Evolutionary conservation across 2,113 vertebrate genomes (phyloP), one percentile per base, ranked within the genome.

Genomic region (Scomber scombrus): DNA sequence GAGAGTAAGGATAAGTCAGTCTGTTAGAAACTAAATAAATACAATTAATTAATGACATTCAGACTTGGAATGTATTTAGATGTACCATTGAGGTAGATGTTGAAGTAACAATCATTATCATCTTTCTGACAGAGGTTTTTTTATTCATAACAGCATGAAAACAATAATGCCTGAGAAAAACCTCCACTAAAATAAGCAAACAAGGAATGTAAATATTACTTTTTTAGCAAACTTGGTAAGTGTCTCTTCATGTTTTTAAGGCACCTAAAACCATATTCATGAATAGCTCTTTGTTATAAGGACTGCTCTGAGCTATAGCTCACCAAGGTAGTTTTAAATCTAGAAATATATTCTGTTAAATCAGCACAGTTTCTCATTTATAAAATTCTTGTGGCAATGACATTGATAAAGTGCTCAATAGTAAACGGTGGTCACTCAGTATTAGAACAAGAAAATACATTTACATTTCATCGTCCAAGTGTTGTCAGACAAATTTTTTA

Each of bases 351-450:
- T 14, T 51, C 23, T 31, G 58, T 77, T 23, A 64, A 75, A 63
- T 75, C 64, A 58, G 58, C 45, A 47, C 19, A 5, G 57, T 34
- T 34, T 70, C 50, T 75, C 51, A 40, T 60, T 73, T 56, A 49
- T 62, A 73, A 60, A 69, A 63, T 60, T 56, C 60, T 56, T 61
- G 31, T 21, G 57, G 54, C 51, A 65, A 54, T 23, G 84, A 75
- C 62, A 34, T 11, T 75, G 75, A 89, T 93, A 93, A 93, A 93
- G 89, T 93, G 93, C 92, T 94, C 75, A 67, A 76, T 71, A 82
- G 71, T 85, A 83, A 86, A 86, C 62, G 61, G 75, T 86, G 45
- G 75, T 81, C 72, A 49, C 69, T 80, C 61, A 49, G 56, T 51
- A 74, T 71, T 50, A 75, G 21, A 68, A 78, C 62, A 80, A 74